These are phyloP conservation scores for Pemphredon lugubris DNA, from an alignment of 2,888 invertebrate genomes.

Conservation along the genomic window DNA sequence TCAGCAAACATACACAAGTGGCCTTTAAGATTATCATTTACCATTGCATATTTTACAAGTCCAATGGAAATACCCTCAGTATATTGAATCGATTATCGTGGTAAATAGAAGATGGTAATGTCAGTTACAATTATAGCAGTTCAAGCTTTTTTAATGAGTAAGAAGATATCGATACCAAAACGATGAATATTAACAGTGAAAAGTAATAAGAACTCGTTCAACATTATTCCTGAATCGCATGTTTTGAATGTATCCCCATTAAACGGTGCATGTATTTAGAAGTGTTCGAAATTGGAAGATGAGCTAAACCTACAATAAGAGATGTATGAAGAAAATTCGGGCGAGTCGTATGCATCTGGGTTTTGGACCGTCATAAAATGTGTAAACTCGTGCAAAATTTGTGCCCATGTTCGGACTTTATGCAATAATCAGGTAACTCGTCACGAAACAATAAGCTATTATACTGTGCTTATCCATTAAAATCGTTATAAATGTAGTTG, in stretches of 20 bases:
- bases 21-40: constrained; percentile 28
- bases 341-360: constrained; percentile 52
- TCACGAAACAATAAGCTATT: constrained; percentile 26
- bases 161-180: constrained; percentile 17
- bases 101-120: constrained; percentile 5
- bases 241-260: constrained; percentile 3
- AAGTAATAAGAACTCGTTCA: constrained; percentile 13
- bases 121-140: constrained; percentile 3
- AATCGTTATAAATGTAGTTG: constrained; percentile 42
- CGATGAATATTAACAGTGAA: constrained; percentile 14
- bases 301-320: constrained; percentile 59
- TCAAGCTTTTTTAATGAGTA: background rate
- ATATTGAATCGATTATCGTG: constrained; percentile 2
- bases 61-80: background rate
- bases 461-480: constrained; percentile 26
- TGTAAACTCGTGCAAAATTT: constrained; percentile 60
- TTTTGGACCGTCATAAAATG: constrained; percentile 63
- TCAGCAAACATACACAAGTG: constrained; percentile 34
- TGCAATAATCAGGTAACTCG: constrained; percentile 49
- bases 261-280: constrained; percentile 37
- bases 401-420: constrained; percentile 62
- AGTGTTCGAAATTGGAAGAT: constrained; percentile 53
- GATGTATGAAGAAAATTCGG: constrained; percentile 54
- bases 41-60: constrained; percentile 17
- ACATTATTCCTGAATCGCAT: constrained; percentile 19